Evolutionary conservation across 2,113 vertebrate genomes (phyloP).

Genomic region (Prietella phreatophila): DNA sequence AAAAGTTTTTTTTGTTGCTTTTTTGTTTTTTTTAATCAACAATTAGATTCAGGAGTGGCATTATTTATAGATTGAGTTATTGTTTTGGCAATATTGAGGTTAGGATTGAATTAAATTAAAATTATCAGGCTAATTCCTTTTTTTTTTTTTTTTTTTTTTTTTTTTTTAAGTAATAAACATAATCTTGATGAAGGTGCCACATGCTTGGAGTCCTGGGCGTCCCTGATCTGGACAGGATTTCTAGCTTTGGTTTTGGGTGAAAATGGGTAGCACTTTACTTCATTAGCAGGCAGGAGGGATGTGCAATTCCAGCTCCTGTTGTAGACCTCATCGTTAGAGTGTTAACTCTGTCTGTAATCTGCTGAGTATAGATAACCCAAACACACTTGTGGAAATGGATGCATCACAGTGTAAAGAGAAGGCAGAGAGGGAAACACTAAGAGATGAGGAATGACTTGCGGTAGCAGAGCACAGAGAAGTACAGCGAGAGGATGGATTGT

Average conservation of each 20-base stretch:
- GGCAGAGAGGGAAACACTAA: not conserved
- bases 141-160: no score
- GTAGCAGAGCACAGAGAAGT: not conserved
- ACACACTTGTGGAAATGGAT: not conserved
- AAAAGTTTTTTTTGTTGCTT: no score
- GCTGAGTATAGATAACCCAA: not conserved
- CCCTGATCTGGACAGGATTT: not conserved
- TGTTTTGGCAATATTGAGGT: no score
- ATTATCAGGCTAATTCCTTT: no score
- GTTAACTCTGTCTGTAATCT: not conserved
- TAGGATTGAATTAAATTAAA: no score
- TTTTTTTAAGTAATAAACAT: no score
- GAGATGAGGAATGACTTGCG: conserved; percentile 4
- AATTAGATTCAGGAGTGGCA: no score
- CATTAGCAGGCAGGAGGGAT: not conserved
- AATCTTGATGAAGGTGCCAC: not conserved
- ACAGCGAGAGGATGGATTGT: conserved; percentile 1
- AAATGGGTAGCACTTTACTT: not conserved
- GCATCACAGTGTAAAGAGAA: not conserved
- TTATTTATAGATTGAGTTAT: no score
- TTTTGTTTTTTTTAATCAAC: no score
- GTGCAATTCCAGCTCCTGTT: not conserved
- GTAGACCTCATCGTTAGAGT: not conserved
- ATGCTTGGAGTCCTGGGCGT: not conserved
- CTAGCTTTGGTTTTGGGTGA: not conserved